Evolutionary conservation across 2,797 vertebrate genomes (phyloP).

Genomic region (Clarias platycephalus): DNA sequence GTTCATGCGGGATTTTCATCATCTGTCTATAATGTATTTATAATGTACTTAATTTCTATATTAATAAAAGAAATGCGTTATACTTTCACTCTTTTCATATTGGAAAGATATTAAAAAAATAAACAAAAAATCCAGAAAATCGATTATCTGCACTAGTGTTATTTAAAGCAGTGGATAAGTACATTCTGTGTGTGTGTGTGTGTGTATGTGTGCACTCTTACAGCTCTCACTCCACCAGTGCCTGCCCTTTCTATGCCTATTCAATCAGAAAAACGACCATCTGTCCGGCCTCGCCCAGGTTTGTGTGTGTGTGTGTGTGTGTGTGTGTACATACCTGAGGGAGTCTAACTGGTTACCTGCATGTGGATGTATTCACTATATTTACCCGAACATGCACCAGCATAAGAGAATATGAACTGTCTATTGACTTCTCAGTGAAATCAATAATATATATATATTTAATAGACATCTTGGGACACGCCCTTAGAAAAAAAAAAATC

Average conservation of each 20-base stretch:
- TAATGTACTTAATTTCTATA: not conserved
- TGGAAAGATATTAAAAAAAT: not conserved
- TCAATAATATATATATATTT: not conserved
- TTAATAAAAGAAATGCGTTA: not conserved
- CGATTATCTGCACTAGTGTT: not conserved
- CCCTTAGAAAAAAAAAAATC: not conserved
- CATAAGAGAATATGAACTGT: not conserved
- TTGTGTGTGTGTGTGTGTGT: constrained; percentile 15
- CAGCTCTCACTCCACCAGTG: constrained; percentile 18
- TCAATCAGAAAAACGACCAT: constrained; percentile 51
- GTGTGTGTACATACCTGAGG: not conserved
- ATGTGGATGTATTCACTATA: not conserved
- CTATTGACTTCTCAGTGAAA: not conserved
- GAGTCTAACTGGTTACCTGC: not conserved
- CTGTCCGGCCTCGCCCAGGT: constrained; percentile 28
- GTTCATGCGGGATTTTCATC: not conserved
- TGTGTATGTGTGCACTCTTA: constrained; percentile 3
- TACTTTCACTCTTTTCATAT: not conserved
- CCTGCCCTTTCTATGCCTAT: constrained; percentile 29
- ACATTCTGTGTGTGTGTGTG: not conserved
- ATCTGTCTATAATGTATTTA: not conserved
- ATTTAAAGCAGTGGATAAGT: not conserved
- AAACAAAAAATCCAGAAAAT: not conserved
- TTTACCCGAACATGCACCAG: not conserved
- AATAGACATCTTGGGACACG: not conserved